Evolutionary conservation across 2,888 invertebrate species (phyloP).

Genomic region (Hirtodrosophila alboralis): DNA sequence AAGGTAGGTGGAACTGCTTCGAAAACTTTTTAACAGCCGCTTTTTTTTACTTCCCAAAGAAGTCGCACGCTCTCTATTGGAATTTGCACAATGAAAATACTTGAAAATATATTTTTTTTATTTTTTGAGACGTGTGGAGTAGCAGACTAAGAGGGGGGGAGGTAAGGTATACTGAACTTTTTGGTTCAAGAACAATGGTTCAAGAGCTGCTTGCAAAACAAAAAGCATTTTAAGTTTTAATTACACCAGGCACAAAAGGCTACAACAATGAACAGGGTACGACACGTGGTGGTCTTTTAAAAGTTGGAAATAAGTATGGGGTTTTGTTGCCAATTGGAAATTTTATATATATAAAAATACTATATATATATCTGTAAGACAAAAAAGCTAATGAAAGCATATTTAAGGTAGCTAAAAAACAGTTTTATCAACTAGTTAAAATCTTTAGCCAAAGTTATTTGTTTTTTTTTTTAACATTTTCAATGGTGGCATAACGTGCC

Average conservation of each 20-base stretch:
- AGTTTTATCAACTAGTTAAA: conserved; percentile 51
- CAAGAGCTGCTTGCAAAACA: conserved; percentile 79
- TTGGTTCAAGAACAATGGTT: conserved; percentile 73
- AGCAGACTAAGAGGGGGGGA: conserved; percentile 12
- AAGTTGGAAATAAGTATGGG: conserved; percentile 9
- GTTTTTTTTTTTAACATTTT: conserved; percentile 25
- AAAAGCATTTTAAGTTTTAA: conserved; percentile 79
- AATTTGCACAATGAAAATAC: conserved; percentile 76
- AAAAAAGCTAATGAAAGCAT: conserved; percentile 35
- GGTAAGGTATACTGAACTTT: conserved; percentile 64
- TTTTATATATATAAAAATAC: conserved; percentile 12
- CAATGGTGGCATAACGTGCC: conserved; percentile 49
- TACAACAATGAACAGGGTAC: conserved; percentile 32
- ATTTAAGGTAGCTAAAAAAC: conserved; percentile 11
- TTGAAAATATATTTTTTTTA: too few relatives aligned
- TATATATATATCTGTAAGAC: conserved; percentile 8
- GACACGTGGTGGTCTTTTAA: conserved; percentile 47
- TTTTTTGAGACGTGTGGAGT: conserved; percentile 57
- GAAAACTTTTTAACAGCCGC: conserved; percentile 57
- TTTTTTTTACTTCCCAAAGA: conserved; percentile 38
- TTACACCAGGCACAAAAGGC: conserved; percentile 68
- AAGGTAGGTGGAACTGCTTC: conserved; percentile 2
- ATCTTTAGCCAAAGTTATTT: conserved; percentile 57
- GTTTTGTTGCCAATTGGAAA: conserved; percentile 34
- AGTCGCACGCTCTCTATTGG: conserved; percentile 77